Evolutionary conservation across 2,888 invertebrate genomes (phyloP).

Genomic region (Melanostoma scalare): DNA sequence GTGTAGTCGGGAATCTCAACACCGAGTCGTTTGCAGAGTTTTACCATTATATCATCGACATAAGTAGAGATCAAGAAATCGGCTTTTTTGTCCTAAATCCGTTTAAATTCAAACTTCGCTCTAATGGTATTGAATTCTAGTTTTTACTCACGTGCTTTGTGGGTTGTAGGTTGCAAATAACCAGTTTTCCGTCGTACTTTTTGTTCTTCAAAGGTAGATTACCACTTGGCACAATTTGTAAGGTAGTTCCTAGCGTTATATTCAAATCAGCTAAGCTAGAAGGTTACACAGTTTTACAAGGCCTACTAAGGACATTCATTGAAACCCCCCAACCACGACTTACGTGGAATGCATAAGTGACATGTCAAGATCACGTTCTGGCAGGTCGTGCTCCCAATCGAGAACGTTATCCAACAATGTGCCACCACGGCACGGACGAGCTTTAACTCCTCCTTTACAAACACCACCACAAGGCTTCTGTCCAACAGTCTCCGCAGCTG

Average conservation of each 20-base stretch:
- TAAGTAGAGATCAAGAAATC: conserved; percentile 94
- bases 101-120: neutral
- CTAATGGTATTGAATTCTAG: neutral
- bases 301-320: no score
- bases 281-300: conserved; percentile 73
- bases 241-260: conserved; percentile 97
- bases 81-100: conserved; percentile 91
- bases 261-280: conserved; percentile 95
- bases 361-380: conserved; percentile 91
- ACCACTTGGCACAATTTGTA: conserved; percentile 98
- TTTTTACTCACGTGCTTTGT: conserved; percentile 93
- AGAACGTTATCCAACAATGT: conserved; percentile 94
- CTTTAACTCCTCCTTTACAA: conserved; percentile 85
- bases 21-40: conserved; percentile 88
- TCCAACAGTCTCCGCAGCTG: conserved; percentile 92
- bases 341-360: conserved; percentile 91
- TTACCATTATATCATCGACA: conserved; percentile 91
- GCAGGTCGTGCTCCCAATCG: conserved; percentile 98
- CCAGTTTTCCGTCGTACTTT: conserved; percentile 93
- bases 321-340: conserved; percentile 30
- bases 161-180: conserved; percentile 97
- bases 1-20: conserved; percentile 89
- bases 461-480: conserved; percentile 86
- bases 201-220: conserved; percentile 93
- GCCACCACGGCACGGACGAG: conserved; percentile 94